Evolutionary conservation across 2,797 vertebrate genomes (phyloP).

Genomic region (Myotis daubentonii): DNA sequence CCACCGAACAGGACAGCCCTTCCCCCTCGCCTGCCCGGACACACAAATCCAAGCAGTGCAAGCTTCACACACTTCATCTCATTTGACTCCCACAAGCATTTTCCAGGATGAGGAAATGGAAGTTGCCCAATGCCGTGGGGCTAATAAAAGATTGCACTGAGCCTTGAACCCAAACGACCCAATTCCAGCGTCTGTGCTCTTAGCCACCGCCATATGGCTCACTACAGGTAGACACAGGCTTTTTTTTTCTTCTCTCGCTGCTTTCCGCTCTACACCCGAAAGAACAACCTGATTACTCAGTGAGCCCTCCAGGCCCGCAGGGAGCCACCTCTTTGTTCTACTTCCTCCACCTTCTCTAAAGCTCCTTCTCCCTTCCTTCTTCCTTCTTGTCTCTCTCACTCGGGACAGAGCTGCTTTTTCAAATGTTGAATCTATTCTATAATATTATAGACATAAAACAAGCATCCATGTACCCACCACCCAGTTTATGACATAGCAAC

Average conservation of each 20-base stretch:
- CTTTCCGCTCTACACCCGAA: neutral
- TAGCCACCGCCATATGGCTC: neutral
- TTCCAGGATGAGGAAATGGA: neutral
- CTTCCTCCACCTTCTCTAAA: neutral
- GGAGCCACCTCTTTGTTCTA: neutral
- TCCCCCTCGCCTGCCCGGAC: neutral
- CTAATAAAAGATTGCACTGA: neutral
- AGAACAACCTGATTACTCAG: neutral
- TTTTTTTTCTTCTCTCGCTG: neutral
- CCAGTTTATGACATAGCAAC: neutral
- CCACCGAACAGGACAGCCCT: neutral
- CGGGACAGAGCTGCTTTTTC: neutral
- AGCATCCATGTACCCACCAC: neutral
- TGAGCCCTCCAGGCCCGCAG: neutral
- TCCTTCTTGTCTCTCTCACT: neutral
- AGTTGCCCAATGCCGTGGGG: neutral
- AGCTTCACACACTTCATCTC: neutral
- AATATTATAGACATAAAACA: constrained; percentile 24
- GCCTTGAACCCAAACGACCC: neutral
- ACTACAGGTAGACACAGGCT: neutral
- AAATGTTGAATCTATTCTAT: neutral
- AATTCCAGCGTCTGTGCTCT: neutral
- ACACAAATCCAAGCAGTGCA: neutral
- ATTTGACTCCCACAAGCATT: neutral
- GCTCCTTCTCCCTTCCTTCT: neutral